Evolutionary conservation across 2,797 vertebrate genomes (phyloP).

Genomic region (Oreortyx pictus): DNA sequence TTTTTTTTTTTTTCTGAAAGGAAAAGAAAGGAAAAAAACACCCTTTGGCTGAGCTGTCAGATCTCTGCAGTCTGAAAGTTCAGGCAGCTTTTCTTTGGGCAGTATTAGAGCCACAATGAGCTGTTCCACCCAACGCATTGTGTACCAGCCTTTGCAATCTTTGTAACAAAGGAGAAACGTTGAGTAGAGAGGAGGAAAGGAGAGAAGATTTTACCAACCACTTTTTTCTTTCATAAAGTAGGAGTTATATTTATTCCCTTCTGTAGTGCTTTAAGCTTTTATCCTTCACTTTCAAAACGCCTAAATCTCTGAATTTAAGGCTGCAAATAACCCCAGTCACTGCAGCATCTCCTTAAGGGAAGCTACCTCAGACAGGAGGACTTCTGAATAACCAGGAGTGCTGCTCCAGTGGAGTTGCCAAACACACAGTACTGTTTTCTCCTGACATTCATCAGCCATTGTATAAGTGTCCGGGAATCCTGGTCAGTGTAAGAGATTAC

Average conservation of each 20-base stretch:
- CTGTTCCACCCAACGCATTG: background rate
- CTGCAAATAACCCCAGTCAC: background rate
- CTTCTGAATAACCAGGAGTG: background rate
- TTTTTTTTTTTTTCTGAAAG: background rate
- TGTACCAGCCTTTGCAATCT: background rate
- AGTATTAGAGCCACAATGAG: background rate
- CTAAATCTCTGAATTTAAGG: background rate
- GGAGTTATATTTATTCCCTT: background rate
- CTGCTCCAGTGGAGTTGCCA: background rate
- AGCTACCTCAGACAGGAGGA: background rate
- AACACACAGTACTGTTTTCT: background rate
- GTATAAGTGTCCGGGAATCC: slow-evolving; percentile 6
- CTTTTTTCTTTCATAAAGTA: background rate
- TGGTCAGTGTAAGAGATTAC: background rate
- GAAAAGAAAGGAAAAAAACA: background rate
- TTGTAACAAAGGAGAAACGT: background rate
- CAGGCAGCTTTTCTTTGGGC: background rate
- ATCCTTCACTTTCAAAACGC: background rate
- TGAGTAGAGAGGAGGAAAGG: background rate
- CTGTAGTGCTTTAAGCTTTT: background rate
- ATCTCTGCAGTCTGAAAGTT: background rate
- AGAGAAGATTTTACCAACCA: background rate
- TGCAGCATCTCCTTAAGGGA: background rate
- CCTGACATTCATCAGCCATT: background rate
- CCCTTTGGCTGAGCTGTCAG: background rate